Conservation (phyloP, 2,113 vertebrate species). For the Cephalopterus ornatus region DNA sequence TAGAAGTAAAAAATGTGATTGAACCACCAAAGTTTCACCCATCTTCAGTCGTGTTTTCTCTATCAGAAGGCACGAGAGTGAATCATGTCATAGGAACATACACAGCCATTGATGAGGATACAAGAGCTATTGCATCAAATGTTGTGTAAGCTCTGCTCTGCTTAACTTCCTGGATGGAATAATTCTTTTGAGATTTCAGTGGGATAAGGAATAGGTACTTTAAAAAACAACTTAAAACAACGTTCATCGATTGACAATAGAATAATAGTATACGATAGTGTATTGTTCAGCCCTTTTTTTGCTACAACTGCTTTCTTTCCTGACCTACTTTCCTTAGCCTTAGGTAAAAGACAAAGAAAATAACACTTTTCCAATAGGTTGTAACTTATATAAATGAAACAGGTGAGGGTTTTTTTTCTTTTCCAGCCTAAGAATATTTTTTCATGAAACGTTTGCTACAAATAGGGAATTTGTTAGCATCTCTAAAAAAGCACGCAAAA, state of each 20-base stretch:
- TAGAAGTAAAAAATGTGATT: conserved; percentile 79
- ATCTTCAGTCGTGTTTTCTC: conserved; percentile 51
- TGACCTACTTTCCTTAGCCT: background rate
- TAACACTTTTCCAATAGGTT: background rate
- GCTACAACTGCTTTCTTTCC: background rate
- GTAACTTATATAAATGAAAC: background rate
- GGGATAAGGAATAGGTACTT: background rate
- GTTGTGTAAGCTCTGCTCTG: conserved; percentile 77
- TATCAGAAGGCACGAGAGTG: conserved; percentile 68
- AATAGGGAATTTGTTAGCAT: background rate
- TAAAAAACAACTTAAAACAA: background rate
- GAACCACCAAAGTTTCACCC: conserved; percentile 83
- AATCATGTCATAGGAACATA: conserved; percentile 73
- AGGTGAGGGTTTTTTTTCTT: background rate
- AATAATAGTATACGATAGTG: background rate
- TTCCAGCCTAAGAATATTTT: background rate
- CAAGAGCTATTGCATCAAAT: conserved; percentile 78
- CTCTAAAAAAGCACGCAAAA: background rate
- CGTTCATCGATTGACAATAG: background rate
- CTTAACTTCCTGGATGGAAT: background rate
- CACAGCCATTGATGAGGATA: conserved; percentile 82
- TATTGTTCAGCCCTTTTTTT: background rate
- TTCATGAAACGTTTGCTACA: background rate
- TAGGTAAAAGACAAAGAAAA: background rate
- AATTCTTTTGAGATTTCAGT: background rate